These are phyloP conservation scores for Ochotona curzoniae DNA, from an alignment of 2,113 vertebrate genomes.

Conservation along the genomic window DNA sequence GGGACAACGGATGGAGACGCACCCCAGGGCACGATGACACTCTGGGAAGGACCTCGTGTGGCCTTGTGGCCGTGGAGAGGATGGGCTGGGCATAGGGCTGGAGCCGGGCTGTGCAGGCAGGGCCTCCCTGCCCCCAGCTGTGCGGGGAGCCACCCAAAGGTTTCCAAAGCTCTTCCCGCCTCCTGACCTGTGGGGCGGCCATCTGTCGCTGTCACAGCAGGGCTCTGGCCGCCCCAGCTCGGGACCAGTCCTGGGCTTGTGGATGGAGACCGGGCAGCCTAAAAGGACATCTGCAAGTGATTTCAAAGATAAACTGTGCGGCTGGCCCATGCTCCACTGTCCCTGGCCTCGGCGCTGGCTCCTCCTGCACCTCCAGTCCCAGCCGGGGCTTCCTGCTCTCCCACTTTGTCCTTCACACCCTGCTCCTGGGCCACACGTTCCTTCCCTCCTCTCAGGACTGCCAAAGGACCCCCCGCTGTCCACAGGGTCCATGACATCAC, in stretches of 20 bases:
- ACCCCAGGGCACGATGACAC: not conserved
- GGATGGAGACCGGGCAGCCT: not conserved
- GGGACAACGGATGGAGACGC: not conserved
- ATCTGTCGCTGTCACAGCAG: not conserved
- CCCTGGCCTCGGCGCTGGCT: not conserved
- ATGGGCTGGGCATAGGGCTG: too few relatives aligned
- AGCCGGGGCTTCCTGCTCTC: not conserved
- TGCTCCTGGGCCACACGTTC: not conserved
- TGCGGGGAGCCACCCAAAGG: too few relatives aligned
- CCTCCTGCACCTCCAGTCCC: not conserved
- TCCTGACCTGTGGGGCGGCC: not conserved
- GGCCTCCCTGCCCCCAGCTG: too few relatives aligned
- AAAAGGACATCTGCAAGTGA: not conserved
- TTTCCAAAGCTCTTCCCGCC: not conserved
- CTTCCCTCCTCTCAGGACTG: not conserved
- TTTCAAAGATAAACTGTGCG: not conserved
- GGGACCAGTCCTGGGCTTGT: not conserved
- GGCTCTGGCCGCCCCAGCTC: not conserved
- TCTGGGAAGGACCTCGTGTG: too few relatives aligned
- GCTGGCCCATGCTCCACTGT: not conserved
- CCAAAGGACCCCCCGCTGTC: not conserved
- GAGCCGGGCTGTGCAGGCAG: not conserved
- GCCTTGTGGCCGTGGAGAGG: too few relatives aligned
- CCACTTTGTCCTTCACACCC: not conserved
- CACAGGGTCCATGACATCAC: not conserved